Evolutionary conservation across 2,797 vertebrate species (phyloP).

Genomic region (Ctenochaetus hawaiiensis): DNA sequence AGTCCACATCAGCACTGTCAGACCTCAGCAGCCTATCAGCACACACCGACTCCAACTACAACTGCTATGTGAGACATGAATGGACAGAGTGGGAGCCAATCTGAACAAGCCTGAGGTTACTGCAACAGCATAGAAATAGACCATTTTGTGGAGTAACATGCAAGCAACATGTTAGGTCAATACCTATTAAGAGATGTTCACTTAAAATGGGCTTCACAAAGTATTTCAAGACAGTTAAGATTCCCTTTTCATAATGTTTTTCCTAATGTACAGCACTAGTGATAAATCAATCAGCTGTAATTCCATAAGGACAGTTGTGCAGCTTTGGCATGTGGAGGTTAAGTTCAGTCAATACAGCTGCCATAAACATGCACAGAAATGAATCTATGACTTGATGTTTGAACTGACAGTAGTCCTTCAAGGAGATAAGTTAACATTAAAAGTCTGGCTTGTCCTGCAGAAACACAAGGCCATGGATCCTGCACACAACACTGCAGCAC

Average conservation of each 20-base stretch:
- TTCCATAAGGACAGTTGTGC: neutral
- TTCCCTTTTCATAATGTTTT: neutral
- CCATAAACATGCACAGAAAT: neutral
- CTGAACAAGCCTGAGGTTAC: constrained; percentile 40
- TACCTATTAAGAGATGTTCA: constrained; percentile 8
- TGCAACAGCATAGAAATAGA: constrained; percentile 72
- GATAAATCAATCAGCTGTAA: constrained; percentile 20
- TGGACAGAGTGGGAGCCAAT: constrained; percentile 77
- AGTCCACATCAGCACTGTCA: constrained; percentile 84
- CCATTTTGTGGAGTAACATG: constrained; percentile 48
- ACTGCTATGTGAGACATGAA: constrained; percentile 62
- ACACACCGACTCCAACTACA: constrained; percentile 74
- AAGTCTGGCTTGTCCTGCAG: neutral
- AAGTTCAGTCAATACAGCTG: constrained; percentile 4
- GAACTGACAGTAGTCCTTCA: neutral
- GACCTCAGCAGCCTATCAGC: constrained; percentile 76
- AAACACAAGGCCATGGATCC: neutral
- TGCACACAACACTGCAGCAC: neutral
- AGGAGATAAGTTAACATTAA: neutral
- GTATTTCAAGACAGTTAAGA: neutral
- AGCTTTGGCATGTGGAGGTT: neutral
- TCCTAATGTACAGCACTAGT: neutral
- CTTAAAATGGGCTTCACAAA: constrained; percentile 8
- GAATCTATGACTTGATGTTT: neutral
- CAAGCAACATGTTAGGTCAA: constrained; percentile 31